Evolutionary conservation across 2,113 vertebrate species (phyloP).

Genomic region (Pyxicephalus adspersus): DNA sequence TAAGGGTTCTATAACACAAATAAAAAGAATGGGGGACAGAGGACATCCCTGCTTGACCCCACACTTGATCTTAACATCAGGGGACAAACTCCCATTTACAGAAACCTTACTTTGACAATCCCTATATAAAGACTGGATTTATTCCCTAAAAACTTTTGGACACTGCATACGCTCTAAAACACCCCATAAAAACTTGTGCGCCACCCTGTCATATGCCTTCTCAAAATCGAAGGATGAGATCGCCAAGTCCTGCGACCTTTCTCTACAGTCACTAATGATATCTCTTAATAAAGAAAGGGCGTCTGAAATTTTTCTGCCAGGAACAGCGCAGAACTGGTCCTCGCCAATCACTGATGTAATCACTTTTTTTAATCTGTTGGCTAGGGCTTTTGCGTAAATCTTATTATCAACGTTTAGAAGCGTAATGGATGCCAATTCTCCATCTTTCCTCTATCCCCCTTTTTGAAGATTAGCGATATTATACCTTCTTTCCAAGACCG

Average conservation of each 20-base stretch:
- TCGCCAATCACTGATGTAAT: background rate
- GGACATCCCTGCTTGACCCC: background rate
- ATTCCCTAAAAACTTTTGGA: background rate
- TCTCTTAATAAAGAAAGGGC: background rate
- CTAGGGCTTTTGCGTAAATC: background rate
- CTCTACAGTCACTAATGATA: background rate
- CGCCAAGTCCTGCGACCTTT: background rate
- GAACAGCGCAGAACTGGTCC: background rate
- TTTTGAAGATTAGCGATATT: background rate
- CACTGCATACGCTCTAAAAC: no score
- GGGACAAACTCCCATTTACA: background rate
- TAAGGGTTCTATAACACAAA: background rate
- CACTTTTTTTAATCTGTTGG: background rate
- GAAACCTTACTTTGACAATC: background rate
- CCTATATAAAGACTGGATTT: background rate
- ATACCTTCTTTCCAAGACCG: background rate
- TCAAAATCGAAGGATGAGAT: background rate
- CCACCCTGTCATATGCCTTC: background rate
- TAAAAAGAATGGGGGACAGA: background rate
- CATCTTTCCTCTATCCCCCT: background rate
- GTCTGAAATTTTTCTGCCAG: background rate
- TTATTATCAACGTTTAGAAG: slow-evolving; percentile 26
- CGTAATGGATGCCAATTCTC: background rate
- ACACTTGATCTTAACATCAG: background rate
- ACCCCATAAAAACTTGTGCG: no score